Evolutionary conservation across 2,797 vertebrate species (phyloP), one percentile per base, ranked within the genome.

Genomic region (Halcyon chelicuti): DNA sequence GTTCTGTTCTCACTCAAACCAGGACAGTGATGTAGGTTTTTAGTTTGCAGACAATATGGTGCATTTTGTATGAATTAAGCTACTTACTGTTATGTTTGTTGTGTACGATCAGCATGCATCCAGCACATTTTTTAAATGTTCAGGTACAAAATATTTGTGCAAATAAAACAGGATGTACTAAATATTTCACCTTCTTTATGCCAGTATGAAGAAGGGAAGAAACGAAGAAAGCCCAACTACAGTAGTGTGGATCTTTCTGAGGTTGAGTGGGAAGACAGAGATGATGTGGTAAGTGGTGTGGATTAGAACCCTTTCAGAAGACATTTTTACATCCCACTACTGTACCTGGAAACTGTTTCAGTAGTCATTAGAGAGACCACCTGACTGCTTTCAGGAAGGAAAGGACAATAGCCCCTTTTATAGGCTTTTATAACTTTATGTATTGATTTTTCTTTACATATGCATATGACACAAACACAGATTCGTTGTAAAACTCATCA

Each of bases 201-300:
- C 84, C 97, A 99, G 99, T 99, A 99, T 70, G 99, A 99, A 98
- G 98, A 99, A 61, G 99, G 99, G 31, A 98, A 99, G 96, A 99
- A 99, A 97, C 98, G 99, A 97, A 99, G 99, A 92, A 99, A 99
- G 83, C 99, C 99, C 54, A 99, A 99, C 98, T 99, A 99, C 94
- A 99, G 99, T 65, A 99, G 99, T 4, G 99, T 99, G 94, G 99
- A 99, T 96, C 99, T 99, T 63, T 99, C 99, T 2, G 99, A 99
- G 97, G 99, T 99, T 20, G 99, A 99, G 91, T 99, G 99, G 99
- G 99, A 99, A 95, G 99, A 99, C 97, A 99, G 99, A 90, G 99
- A 99, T 71, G 99, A 99, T 90, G 98, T 99, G 96, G 99, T 99
- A 98, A 75, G 99, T 97, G 51, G 57, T 75, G 33, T 73, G 40